Percentiles rank a stretch among this genome's conserved stretches.
These are phyloP conservation scores for Cyrtodaria siliqua DNA, from an alignment of 2,888 invertebrate genomes.

Conservation along the genomic window DNA sequence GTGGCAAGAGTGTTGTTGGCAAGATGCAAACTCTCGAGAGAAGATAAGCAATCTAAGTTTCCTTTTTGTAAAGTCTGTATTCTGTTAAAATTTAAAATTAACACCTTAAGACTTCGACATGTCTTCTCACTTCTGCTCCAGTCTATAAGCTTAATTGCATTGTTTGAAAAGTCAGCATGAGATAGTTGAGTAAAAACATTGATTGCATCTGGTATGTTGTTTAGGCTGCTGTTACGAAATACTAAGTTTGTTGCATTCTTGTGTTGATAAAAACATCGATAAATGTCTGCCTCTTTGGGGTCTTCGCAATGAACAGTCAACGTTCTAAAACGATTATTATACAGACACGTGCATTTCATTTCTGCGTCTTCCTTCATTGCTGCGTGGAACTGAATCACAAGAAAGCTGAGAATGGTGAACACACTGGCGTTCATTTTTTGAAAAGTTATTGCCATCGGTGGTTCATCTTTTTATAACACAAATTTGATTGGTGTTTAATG, in stretches of 20 bases:
- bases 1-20: constrained; percentile 23
- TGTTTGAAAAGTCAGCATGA: constrained; percentile 31
- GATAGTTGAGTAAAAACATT: constrained; percentile 10
- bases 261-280: constrained; percentile 15
- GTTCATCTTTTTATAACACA: no score
- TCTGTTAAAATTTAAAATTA: constrained; percentile 30
- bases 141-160: constrained; percentile 15
- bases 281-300: neutral
- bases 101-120: constrained; percentile 12
- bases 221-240: constrained; percentile 23
- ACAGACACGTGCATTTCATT: no score
- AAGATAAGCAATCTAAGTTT: constrained; percentile 33
- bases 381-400: no score
- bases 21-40: constrained; percentile 14
- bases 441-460: no score
- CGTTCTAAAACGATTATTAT: no score
- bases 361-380: no score
- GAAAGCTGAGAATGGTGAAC: no score
- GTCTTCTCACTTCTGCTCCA: constrained; percentile 1
- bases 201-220: constrained; percentile 19
- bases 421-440: no score
- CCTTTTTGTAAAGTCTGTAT: constrained; percentile 25
- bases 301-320: no score
- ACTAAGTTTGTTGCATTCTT: neutral
- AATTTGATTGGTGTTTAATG: no score